Percentiles rank a stretch among this genome's conserved stretches.
Evolutionary conservation across 2,113 vertebrate species (phyloP).

Genomic region (Noturus placidus): DNA sequence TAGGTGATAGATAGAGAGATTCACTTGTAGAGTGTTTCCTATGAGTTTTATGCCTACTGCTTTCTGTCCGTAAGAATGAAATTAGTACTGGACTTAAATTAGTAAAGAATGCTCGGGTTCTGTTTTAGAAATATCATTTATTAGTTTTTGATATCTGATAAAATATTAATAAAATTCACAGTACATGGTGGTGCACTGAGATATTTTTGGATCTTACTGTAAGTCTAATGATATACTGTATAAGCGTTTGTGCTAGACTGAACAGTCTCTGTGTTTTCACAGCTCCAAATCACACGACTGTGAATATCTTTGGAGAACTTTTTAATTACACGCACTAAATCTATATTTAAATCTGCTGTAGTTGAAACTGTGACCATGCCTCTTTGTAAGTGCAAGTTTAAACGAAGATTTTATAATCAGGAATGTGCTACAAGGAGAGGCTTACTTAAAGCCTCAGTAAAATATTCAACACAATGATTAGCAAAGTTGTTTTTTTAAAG

Average conservation of each 20-base stretch:
- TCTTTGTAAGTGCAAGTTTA: background rate
- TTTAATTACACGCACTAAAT: conserved; percentile 5
- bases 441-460: background rate
- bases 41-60: background rate
- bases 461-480: background rate
- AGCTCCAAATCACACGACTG: conserved; percentile 10
- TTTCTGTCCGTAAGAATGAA: background rate
- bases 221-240: background rate
- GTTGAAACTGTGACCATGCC: conserved; percentile 8
- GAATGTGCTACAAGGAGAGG: background rate
- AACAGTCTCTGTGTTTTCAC: conserved; percentile 5
- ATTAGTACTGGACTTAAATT: background rate
- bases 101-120: background rate
- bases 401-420: background rate
- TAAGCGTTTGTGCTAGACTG: conserved; percentile 4
- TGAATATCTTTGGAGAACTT: conserved; percentile 12
- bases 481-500: background rate
- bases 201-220: background rate
- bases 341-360: conserved; percentile 6
- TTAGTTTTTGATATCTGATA: background rate
- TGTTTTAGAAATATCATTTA: background rate
- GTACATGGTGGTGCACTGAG: background rate
- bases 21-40: background rate
- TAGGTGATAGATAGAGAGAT: too few species aligned
- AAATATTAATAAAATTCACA: background rate